A percentile compares a stretch with the other conserved stretches of the same genome.
These are phyloP conservation scores for Pycnomerus fuliginosus DNA, from an alignment of 2,888 invertebrate genomes.

Conservation along the genomic window DNA sequence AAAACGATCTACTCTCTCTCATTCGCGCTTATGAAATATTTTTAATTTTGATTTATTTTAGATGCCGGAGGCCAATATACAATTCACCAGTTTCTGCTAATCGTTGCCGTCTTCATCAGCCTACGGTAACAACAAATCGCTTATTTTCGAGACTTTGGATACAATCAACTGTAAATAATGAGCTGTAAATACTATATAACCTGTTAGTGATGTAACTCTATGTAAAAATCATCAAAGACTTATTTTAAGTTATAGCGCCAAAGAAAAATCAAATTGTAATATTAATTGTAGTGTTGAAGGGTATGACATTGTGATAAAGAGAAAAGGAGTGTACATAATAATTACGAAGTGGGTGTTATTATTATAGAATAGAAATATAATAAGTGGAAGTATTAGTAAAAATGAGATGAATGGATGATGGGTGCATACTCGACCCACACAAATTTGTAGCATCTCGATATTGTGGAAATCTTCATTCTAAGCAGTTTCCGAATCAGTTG, in stretches of 20 bases:
- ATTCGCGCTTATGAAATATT: too few species aligned
- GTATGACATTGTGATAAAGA: slow-evolving; percentile 27
- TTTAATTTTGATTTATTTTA: too few species aligned
- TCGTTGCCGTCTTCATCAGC: slow-evolving; percentile 7
- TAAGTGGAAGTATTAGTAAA: slow-evolving; percentile 19
- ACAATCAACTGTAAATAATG: slow-evolving; percentile 22
- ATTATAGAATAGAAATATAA: slow-evolving; percentile 5
- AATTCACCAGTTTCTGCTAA: slow-evolving; percentile 10
- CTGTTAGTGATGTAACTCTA: slow-evolving; percentile 1
- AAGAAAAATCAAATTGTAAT: slow-evolving; percentile 8
- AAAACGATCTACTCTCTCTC: slow-evolving; percentile 4
- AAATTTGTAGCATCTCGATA: too few species aligned
- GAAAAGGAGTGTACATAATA: slow-evolving; percentile 22
- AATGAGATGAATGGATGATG: too few species aligned
- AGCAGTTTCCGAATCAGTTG: too few species aligned
- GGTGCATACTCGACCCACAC: too few species aligned
- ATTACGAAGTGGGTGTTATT: slow-evolving; percentile 13
- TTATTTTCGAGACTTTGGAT: slow-evolving; percentile 7
- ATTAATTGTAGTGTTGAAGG: slow-evolving; percentile 8
- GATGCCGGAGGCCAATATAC: too few species aligned
- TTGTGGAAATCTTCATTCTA: too few species aligned
- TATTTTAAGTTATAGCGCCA: background rate
- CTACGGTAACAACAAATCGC: slow-evolving; percentile 22
- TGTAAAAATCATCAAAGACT: background rate
- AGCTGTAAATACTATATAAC: slow-evolving; percentile 7